Evolutionary conservation across 2,797 vertebrate species (phyloP).

Genomic region (Bufotes viridis): DNA sequence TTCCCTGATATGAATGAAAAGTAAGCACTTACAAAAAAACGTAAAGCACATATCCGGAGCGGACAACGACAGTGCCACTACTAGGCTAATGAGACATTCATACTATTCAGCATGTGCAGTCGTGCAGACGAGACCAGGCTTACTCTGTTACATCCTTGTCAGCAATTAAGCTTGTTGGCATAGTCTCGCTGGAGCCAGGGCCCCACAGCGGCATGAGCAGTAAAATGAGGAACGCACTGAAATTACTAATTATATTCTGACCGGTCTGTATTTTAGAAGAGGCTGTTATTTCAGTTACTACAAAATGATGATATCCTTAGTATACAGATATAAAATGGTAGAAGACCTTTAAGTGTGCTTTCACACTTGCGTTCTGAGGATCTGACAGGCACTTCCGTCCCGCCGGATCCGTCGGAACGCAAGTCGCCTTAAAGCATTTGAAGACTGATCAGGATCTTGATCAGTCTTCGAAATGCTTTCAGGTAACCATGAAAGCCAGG

Average conservation of each 20-base stretch:
- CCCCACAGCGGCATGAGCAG: neutral
- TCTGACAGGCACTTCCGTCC: too few species aligned
- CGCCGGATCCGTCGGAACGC: too few species aligned
- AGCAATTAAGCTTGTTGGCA: neutral
- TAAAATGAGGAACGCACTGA: neutral
- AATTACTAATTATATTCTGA: too few species aligned
- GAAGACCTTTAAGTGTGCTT: too few species aligned
- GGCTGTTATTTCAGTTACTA: neutral
- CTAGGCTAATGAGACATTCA: slow-evolving; percentile 2
- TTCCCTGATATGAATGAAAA: neutral
- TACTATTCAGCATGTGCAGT: slow-evolving; percentile 45
- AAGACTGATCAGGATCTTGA: too few species aligned
- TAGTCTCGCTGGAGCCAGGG: neutral
- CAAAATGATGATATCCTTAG: neutral
- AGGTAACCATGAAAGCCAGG: too few species aligned
- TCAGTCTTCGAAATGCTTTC: too few species aligned
- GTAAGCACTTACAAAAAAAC: neutral
- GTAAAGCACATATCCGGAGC: neutral
- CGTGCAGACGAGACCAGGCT: slow-evolving; percentile 32
- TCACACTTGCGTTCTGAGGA: too few species aligned
- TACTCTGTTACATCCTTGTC: slow-evolving; percentile 1
- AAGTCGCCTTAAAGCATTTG: too few species aligned
- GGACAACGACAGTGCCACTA: neutral
- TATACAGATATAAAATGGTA: neutral
- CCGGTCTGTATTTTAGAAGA: neutral